phyloP scores from a whole-genome alignment of 2,888 invertebrate genomes.

The Leucania comma region DNA sequence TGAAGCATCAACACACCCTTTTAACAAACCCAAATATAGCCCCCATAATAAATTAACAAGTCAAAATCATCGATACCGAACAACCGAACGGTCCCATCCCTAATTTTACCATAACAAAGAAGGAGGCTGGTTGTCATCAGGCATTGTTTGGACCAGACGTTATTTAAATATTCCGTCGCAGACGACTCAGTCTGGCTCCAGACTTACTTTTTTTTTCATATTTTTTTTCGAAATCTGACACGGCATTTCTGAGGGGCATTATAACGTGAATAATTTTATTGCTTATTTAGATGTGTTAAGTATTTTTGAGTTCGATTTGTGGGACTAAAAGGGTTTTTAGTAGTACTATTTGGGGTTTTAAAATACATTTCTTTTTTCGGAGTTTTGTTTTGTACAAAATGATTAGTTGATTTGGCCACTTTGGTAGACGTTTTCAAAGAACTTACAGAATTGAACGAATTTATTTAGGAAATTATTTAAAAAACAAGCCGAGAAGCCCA shows the following conservation, averaged over 20 bases:
- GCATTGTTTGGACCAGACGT: constrained; percentile 87
- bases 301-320: constrained; percentile 23
- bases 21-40: constrained; percentile 33
- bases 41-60: constrained; percentile 24
- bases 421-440: neutral
- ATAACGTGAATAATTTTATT: constrained; percentile 50
- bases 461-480: neutral
- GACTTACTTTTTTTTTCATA: constrained; percentile 66
- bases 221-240: constrained; percentile 77
- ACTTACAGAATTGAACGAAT: neutral
- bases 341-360: neutral
- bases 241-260: constrained; percentile 60
- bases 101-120: constrained; percentile 86
- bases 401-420: neutral
- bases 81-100: constrained; percentile 67
- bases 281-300: constrained; percentile 49
- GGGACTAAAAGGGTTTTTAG: neutral
- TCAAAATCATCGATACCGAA: constrained; percentile 56
- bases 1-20: constrained; percentile 19
- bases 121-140: constrained; percentile 78
- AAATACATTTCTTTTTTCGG: too few relatives aligned
- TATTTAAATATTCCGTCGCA: constrained; percentile 85
- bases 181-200: constrained; percentile 75
- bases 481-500: neutral
- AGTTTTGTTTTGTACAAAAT: neutral